phyloP scores from a whole-genome alignment of 2,113 vertebrate genomes.

The Penelope pileata region DNA sequence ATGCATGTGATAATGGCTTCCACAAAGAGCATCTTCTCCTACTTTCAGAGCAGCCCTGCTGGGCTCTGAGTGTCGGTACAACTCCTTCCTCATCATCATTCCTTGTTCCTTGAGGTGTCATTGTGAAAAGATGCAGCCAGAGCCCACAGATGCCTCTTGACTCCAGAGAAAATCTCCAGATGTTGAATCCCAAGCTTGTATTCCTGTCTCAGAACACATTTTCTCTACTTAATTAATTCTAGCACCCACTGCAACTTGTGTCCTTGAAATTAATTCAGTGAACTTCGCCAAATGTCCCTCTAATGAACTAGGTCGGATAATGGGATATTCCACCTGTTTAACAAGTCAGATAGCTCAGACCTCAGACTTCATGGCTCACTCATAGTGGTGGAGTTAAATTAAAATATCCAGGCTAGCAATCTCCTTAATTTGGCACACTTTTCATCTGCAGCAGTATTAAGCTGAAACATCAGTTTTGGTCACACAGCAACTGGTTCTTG shows the following conservation, averaged over 20 bases:
- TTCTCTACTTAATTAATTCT: neutral
- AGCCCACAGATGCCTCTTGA: neutral
- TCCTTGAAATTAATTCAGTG: neutral
- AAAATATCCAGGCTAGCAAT: neutral
- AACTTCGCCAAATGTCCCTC: fast-evolving
- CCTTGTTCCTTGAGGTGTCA: neutral
- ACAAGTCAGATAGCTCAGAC: neutral
- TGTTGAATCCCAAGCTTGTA: neutral
- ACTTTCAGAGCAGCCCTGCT: neutral
- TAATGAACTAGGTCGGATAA: neutral
- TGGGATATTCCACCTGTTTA: neutral
- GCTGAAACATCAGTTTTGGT: neutral
- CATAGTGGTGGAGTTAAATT: neutral
- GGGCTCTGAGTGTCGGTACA: neutral
- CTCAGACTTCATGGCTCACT: neutral
- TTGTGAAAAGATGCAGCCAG: neutral
- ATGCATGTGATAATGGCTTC: neutral
- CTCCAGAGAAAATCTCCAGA: neutral
- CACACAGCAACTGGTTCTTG: neutral
- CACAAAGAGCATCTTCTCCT: neutral
- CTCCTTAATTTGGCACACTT: neutral
- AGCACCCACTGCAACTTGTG: neutral
- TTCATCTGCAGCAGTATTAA: neutral
- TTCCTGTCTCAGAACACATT: neutral
- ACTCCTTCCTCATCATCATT: neutral